Conservation (phyloP, 2,888 invertebrate species). For the Laspeyria flexula region DNA sequence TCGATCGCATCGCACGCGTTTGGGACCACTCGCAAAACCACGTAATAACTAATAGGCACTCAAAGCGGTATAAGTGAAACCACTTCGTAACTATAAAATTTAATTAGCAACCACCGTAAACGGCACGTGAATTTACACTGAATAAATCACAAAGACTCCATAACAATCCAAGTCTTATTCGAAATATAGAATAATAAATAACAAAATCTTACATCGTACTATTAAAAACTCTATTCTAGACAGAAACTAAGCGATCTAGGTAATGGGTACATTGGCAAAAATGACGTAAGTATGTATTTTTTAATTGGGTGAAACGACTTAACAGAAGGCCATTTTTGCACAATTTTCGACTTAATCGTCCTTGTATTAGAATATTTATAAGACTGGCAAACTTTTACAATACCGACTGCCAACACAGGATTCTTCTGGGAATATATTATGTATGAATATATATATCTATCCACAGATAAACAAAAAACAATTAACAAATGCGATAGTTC, state of each 20-base stretch:
- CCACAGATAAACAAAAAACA: not conserved
- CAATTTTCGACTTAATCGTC: slow-evolving; percentile 33
- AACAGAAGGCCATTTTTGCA: slow-evolving; percentile 38
- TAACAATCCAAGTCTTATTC: slow-evolving; percentile 79
- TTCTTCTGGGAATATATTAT: slow-evolving; percentile 21
- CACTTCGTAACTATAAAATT: slow-evolving; percentile 45
- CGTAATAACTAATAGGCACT: too few relatives aligned
- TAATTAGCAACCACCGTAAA: slow-evolving; percentile 29
- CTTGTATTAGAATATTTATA: slow-evolving; percentile 34
- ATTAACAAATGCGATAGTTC: not conserved
- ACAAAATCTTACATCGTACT: slow-evolving; percentile 78
- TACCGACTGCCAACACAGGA: slow-evolving; percentile 27
- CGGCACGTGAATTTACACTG: slow-evolving; percentile 58
- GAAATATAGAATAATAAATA: slow-evolving; percentile 83
- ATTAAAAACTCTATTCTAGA: slow-evolving; percentile 69
- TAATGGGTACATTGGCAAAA: slow-evolving; percentile 69
- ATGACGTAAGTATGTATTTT: slow-evolving; percentile 25
- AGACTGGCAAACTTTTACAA: slow-evolving; percentile 28
- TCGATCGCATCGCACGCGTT: too few relatives aligned
- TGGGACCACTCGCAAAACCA: too few relatives aligned
- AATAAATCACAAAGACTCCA: slow-evolving; percentile 69
- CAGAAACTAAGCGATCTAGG: slow-evolving; percentile 76
- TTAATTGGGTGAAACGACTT: slow-evolving; percentile 30
- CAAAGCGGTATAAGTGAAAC: too few relatives aligned
- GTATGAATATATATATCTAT: slow-evolving; percentile 7